Percentiles rank a stretch among this genome's conserved stretches.
Conservation (phyloP, 2,797 vertebrate genomes). For the Phataginus tetradactyla region DNA sequence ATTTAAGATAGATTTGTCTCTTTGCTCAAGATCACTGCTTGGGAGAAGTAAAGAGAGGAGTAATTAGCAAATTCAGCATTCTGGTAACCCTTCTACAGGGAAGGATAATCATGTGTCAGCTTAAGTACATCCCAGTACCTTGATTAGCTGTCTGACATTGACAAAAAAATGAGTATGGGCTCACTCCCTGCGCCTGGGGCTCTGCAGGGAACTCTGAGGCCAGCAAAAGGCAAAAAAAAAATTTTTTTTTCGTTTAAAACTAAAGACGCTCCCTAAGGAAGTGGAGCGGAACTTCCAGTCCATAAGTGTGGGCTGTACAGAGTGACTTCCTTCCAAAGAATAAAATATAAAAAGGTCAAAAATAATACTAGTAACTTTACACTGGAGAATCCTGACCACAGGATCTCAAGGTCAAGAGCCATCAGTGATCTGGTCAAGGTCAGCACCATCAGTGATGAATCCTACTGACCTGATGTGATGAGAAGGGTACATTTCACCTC, state of each 20-base stretch:
- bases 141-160: neutral
- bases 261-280: neutral
- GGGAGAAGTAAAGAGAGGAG: neutral
- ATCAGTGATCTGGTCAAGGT: neutral
- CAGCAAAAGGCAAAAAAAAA: neutral
- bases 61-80: conserved; percentile 54
- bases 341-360: neutral
- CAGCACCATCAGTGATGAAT: neutral
- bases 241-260: neutral
- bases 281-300: neutral
- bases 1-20: neutral
- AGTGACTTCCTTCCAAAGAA: neutral
- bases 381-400: neutral
- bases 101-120: conserved; percentile 11
- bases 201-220: neutral
- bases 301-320: neutral
- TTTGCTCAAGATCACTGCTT: conserved; percentile 33
- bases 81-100: neutral
- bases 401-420: no score
- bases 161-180: neutral
- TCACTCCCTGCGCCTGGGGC: neutral
- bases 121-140: conserved; percentile 11
- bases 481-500: neutral
- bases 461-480: accelerated
- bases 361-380: neutral